Evolutionary conservation across 92 coral and sea anemone species (phyloP).

Genomic region (Parazoanthus darwini): DNA sequence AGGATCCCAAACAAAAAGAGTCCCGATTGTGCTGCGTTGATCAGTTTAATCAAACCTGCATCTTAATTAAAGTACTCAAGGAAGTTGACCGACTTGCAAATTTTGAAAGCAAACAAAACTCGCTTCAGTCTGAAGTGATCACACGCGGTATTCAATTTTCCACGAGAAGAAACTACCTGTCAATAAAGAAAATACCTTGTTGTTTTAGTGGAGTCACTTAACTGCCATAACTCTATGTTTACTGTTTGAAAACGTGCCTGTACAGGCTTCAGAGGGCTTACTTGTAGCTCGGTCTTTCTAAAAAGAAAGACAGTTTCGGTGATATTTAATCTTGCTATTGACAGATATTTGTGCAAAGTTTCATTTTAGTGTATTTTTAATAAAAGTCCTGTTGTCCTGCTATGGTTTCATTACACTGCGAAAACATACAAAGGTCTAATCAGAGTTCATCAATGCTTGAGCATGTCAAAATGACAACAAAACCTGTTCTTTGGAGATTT

Average conservation of each 20-base stretch:
- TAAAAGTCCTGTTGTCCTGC: conserved; percentile 17
- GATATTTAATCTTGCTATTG: conserved; percentile 30
- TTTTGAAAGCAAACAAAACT: conserved; percentile 35
- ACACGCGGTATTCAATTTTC: not conserved
- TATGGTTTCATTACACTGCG: conserved; percentile 30
- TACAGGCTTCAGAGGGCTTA: not conserved
- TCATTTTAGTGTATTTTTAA: conserved; percentile 35
- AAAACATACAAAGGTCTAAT: conserved; percentile 35
- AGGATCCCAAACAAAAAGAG: conserved; percentile 36
- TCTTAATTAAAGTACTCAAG: conserved; percentile 37
- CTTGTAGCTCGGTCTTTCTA: not conserved
- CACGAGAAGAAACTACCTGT: not conserved
- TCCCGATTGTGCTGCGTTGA: conserved; percentile 23
- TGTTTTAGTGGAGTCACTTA: not conserved
- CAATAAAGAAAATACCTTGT: not conserved
- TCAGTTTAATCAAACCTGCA: conserved; percentile 45
- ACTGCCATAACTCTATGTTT: not conserved
- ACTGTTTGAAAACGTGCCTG: not conserved
- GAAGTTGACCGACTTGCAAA: conserved; percentile 39
- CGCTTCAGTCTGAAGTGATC: not conserved
- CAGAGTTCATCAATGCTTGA: not conserved
- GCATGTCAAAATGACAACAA: not conserved
- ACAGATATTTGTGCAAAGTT: conserved; percentile 39
- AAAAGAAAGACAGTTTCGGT: not conserved
- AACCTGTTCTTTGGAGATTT: not conserved